These are phyloP conservation scores for Callorhinus ursinus DNA, from an alignment of 2,113 vertebrate species.

Conservation along the genomic window DNA sequence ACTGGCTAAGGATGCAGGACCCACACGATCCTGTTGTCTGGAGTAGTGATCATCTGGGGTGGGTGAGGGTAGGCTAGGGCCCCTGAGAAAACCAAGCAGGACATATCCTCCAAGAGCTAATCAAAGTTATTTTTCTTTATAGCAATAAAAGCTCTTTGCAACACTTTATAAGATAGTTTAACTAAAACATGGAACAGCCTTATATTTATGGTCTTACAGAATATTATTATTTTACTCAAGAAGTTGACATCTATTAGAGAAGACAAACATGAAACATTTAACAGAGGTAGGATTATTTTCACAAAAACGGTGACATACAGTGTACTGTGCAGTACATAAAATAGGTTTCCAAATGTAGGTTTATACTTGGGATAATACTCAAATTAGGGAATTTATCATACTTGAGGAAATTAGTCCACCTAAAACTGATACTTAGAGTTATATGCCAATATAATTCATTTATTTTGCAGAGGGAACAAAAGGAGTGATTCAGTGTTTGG, in stretches of 20 bases:
- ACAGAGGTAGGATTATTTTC: not conserved
- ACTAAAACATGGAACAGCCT: not conserved
- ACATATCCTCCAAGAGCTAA: not conserved
- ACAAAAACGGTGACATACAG: not conserved
- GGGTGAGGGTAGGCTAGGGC: accelerated
- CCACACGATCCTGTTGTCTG: too few relatives aligned
- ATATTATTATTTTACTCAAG: not conserved
- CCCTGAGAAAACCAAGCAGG: not conserved
- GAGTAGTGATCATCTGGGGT: accelerated
- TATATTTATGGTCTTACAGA: not conserved
- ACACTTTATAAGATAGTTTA: not conserved
- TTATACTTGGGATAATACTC: not conserved
- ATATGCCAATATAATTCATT: not conserved
- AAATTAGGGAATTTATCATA: not conserved
- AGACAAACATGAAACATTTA: not conserved
- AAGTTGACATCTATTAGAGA: not conserved
- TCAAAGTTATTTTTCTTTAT: not conserved
- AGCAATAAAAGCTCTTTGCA: not conserved
- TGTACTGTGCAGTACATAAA: not conserved
- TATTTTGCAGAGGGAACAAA: not conserved
- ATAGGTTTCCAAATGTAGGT: not conserved
- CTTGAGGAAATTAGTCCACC: not conserved
- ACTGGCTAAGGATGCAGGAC: accelerated
- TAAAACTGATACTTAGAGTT: not conserved
- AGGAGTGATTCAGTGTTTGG: not conserved